Evolutionary conservation across 2,888 invertebrate species (phyloP), one percentile per base, ranked within the genome.

Genomic region (Acrobasis suavella): DNA sequence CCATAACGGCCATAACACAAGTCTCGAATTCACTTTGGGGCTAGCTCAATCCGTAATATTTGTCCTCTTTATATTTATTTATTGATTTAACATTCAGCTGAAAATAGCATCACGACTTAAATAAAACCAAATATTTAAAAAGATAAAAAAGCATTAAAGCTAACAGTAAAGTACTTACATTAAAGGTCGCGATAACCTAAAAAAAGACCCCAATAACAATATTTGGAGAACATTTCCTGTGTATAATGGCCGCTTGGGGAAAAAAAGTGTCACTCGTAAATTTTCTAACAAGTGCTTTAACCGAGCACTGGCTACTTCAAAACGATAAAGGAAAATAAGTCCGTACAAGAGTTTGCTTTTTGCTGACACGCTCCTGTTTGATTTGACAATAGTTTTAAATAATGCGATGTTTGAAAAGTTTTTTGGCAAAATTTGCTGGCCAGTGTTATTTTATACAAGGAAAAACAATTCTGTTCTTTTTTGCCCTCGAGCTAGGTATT

Each of bases 331-430:
- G 54, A 61, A 61, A 54, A 61, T 32, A 46, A 22, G 69, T 64
- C 62, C 65, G 67, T 69, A 80, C 78, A 77, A 63, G 70, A 69
- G 69, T 73, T 73, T 67, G 74, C 77, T 78, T 76, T 80, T 77
- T 76, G 69, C 70, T 62, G 70, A 71, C 75, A 70, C 72, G 76
- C 73, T 75, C 64, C 62, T 10, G 22, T 22, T 51, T 60, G 15
- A 50, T 50, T 15, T 37, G 10, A n/a, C 49, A 14, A 32, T 37
- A 38, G 10, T 38, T 51, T 50, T 5, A 15, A 50, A 38, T 55
- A 9, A 32, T n/a, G 32, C 52, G 10, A 32, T 32, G 9, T 52
- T 50, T 15, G 50, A 50, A 50, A 50, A 15, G 15, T 12, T n/a
- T n/a, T 50, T 50, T 15, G 50, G 0, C 32, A 32, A 32, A 32